Evolutionary conservation across 64 coral and sea anemone genomes (phyloP), one percentile per base, ranked within the genome.

Genomic region (Porites lutea): DNA sequence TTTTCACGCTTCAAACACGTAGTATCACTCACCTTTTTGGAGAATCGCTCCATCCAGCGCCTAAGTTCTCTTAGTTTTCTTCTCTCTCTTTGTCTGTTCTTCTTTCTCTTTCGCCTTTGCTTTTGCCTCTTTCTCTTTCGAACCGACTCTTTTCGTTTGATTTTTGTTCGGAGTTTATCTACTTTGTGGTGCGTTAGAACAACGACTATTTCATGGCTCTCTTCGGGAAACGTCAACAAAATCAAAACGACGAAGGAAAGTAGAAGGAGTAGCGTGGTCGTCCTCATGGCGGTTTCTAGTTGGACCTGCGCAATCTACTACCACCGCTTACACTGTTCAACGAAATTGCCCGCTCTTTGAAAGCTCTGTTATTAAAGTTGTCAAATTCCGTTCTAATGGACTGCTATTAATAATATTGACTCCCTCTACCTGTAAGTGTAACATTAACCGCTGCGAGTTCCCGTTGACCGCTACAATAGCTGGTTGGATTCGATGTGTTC

Each of bases 391-490:
- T 63, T 48, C 19, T 20, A 67, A 84, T 84, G 61, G 22, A 19
- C 46, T 15, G 62, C 61, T 84, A 68, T 84, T 84, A 84, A 84
- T 44, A 84, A 84, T 84, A 84, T 84, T 84, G 81, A 37, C 9
- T 22, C 19, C 27, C 16, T 19, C 27, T 82, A 37, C 53, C 2
- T 5, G 61, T 84, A 68, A 66, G 62, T 67, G 81, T 37, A 43
- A 13, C 66, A 12, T 67, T 67, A 48, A 84, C 61, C 63, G 47
- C 81, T 68, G 61, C 44, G 44, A 52, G 64, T 75, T 66, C 52
- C 81, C 13, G 18, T 84, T 11, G 1, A 22, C 44, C 47, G 59
- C 62, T 48, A 50, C 61, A 52, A 84, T 51, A 68, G 52, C 62
- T 84, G 63, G 15, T 84, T 52, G 15, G 62, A 50, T 48, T 19